Base-by-base conservation (phyloP, 2,113 vertebrate genomes). In the Perccottus glenii region DNA sequence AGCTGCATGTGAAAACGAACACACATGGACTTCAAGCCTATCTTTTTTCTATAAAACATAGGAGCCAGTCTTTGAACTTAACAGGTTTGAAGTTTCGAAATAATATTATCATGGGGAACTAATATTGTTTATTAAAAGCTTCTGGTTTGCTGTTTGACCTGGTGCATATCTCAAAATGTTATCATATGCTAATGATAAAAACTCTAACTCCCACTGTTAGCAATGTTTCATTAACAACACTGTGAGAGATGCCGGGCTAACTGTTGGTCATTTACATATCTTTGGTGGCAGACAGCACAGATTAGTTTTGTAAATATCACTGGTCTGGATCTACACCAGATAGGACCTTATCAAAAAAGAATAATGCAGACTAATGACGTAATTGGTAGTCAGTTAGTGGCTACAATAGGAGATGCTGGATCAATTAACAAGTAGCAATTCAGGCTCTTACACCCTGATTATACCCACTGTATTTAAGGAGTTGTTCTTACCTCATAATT, bases 341-440 rank as follows among this genome's bases (percentile, higher is more conserved):
- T 77, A 60, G 75, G 48, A 72, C 57, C 70, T 87, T 81, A 82
- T 88, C 67, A 82, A 69, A 79, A 77, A 65, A 76, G 33, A 50
- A 60, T 68, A 72, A 70, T 65, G 12, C 67, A 74, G 78, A 81
- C 85, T 85, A 88, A 89, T 82, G 60, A 71, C 60, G 32, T 82
- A 75, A 88, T 85, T 80, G 69, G 69, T 2, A 52, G 57, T 82
- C 82, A 80, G 72, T 91, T 87, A 87, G 77, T 3, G 0, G 35
- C 9, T 15, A 90, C 83, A 89, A 89, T 80, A 33, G 74, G 65
- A 40, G 63, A 68, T 50, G 75, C 60, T 43, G 60, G 64, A 72
- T 66, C 75, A 81, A 76, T 90, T 86, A 78, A 64, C 72, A 35
- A 88, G 87, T 72, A 70, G 32, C 48, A 56, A 35, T 14, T 60